Conservation (phyloP, 2,113 vertebrate species). For the Pyrgilauda ruficollis region DNA sequence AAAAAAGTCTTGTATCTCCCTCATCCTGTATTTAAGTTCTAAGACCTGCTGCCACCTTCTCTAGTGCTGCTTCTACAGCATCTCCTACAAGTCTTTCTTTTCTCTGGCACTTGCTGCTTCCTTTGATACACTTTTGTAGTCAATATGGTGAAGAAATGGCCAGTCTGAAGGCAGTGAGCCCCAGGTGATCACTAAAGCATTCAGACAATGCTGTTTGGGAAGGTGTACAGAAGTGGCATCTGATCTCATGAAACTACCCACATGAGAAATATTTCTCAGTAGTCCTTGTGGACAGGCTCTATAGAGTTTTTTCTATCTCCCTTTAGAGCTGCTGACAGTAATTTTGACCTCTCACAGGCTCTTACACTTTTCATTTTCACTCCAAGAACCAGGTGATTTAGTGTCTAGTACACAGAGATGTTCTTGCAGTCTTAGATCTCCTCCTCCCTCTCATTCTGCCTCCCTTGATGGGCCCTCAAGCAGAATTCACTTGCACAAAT, state of each 20-base stretch:
- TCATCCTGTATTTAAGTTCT: not conserved
- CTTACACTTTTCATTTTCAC: not conserved
- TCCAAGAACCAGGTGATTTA: not conserved
- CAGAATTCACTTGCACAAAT: not conserved
- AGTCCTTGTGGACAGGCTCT: not conserved
- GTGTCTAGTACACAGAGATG: not conserved
- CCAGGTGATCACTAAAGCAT: not conserved
- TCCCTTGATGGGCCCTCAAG: not conserved
- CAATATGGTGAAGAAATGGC: not conserved
- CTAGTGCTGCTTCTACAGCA: not conserved
- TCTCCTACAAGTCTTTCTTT: not conserved
- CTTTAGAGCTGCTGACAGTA: not conserved
- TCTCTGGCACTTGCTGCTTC: not conserved
- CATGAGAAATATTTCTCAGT: not conserved
- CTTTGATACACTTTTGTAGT: not conserved
- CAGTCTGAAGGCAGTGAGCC: not conserved
- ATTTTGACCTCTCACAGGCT: not conserved
- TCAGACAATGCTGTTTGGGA: not conserved
- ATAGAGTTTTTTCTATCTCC: not conserved
- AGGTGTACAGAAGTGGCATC: not conserved
- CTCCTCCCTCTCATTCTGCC: not conserved
- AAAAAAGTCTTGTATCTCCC: not conserved
- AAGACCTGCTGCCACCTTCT: not conserved
- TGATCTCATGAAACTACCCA: not conserved
- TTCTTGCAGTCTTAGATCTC: not conserved